phyloP scores from a whole-genome alignment of 2,113 vertebrate species.

The Cyanoramphus novaezelandiae region DNA sequence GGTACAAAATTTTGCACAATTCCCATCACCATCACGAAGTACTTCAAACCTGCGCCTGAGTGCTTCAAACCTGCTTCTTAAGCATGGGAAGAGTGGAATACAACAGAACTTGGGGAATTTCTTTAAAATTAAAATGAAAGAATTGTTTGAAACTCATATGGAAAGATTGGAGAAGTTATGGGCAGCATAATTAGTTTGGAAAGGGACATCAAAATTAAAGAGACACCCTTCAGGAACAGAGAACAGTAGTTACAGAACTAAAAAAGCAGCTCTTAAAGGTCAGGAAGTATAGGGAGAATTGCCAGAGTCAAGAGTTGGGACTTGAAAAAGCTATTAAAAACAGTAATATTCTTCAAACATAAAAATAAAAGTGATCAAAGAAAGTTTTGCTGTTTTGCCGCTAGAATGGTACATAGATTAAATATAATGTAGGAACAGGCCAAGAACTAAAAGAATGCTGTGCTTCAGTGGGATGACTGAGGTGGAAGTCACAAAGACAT shows the following conservation, averaged over 20 bases:
- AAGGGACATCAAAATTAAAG: conserved; percentile 6
- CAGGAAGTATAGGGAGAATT: background rate
- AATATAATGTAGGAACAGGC: background rate
- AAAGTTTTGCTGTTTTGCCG: background rate
- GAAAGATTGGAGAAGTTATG: background rate
- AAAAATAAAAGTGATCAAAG: background rate
- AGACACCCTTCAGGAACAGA: background rate
- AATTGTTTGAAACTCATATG: background rate
- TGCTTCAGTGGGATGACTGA: background rate
- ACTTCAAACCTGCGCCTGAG: background rate
- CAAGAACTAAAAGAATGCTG: conserved; percentile 4
- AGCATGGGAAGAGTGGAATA: background rate
- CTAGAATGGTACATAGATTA: conserved; percentile 2
- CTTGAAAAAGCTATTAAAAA: conserved; percentile 17
- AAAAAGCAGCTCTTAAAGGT: background rate
- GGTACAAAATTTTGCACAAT: background rate
- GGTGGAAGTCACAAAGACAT: background rate
- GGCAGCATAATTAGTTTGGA: background rate
- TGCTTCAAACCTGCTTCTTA: background rate
- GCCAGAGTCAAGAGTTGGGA: background rate
- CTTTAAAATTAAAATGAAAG: conserved; percentile 1
- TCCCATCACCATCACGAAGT: background rate
- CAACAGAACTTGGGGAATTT: background rate
- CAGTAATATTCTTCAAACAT: background rate
- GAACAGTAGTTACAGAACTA: background rate